Percentiles rank a stretch among this genome's conserved stretches.
Conservation (phyloP, 2,888 invertebrate genomes). For the Caenorhabditis angaria region DNA sequence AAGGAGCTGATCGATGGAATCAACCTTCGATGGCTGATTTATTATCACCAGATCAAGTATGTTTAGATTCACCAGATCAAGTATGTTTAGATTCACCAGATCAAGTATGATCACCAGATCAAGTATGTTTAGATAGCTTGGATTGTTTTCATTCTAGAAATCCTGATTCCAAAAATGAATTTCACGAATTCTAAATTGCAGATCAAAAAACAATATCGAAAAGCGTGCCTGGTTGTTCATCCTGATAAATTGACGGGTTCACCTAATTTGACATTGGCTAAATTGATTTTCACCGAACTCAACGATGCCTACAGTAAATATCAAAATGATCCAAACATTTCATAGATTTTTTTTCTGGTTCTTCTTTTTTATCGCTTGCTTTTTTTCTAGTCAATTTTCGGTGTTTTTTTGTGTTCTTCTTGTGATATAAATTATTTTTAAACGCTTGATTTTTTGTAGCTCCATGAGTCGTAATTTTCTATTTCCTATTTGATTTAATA, state of each 20-base stretch:
- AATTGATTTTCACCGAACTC: conserved; percentile 96
- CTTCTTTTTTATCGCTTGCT: background rate
- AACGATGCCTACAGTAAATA: conserved; percentile 97
- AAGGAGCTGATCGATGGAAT: conserved; percentile 85
- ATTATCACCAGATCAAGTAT: conserved; percentile 88
- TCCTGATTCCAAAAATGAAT: background rate
- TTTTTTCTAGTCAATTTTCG: conserved; percentile 3
- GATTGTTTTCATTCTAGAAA: too few relatives aligned
- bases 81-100: too few relatives aligned
- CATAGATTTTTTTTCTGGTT: conserved; percentile 4
- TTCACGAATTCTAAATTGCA: too few relatives aligned
- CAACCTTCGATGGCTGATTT: conserved; percentile 93
- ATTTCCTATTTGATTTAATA: too few relatives aligned
- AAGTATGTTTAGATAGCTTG: too few relatives aligned
- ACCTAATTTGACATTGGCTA: conserved; percentile 87
- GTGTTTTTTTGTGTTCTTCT: background rate
- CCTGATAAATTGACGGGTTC: conserved; percentile 83
- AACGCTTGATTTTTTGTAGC: too few relatives aligned
- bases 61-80: too few relatives aligned
- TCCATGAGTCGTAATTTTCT: too few relatives aligned
- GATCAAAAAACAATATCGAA: conserved; percentile 93
- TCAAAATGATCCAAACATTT: conserved; percentile 27
- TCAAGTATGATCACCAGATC: too few relatives aligned
- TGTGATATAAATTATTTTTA: conserved; percentile 1
- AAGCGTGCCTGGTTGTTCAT: conserved; percentile 94